Evolutionary conservation across 2,113 vertebrate genomes (phyloP), one percentile per base, ranked within the genome.

Genomic region (Todiramphus chloris): DNA sequence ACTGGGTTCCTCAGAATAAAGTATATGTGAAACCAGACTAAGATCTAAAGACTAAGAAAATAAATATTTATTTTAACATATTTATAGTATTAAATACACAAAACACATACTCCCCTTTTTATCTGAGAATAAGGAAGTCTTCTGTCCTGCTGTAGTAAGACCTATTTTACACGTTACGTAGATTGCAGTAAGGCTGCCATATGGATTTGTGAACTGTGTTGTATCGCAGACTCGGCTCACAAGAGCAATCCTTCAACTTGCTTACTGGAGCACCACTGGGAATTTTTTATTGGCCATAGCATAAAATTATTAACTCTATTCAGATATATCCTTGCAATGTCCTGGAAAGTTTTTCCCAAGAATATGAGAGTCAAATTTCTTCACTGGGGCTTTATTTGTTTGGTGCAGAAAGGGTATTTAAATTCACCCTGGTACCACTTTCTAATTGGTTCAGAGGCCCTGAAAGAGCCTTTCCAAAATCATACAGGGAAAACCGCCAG

Each of bases 191-290:
- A 44, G 28, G n/a, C 25, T 58, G n/a, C 41, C 10, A 9, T 10
- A 62, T 2, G 0, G 16, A 46, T 58, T 46, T 0, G 1, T 7
- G 13, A 13, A 16, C 21, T 5, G 4, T 9, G 4, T 15, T 60
- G 44, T 11, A 68, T 6, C 4, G 0, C 78, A 51, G 55, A 50
- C 4, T 27, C 35, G 17, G 33, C 46, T 90, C 79, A 46, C 31
- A 31, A 62, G 7, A 8, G 16, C 56, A 80, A 60, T 51, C 60
- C 50, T 83, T 51, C 60, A 77, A 62, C 4, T 21, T 15, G 51
- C 31, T 23, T 39, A 46, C 27, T 39, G 23, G 13, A 89, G 25
- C 33, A 48, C 33, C 39, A 39, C 0, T 15, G 13, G 21, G 43
- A 87, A 77, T 16, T 7, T 76, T 60, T 48, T 8, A 62, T 46